Base-by-base conservation (phyloP, 2,113 vertebrate genomes). In the Callipepla squamata region DNA sequence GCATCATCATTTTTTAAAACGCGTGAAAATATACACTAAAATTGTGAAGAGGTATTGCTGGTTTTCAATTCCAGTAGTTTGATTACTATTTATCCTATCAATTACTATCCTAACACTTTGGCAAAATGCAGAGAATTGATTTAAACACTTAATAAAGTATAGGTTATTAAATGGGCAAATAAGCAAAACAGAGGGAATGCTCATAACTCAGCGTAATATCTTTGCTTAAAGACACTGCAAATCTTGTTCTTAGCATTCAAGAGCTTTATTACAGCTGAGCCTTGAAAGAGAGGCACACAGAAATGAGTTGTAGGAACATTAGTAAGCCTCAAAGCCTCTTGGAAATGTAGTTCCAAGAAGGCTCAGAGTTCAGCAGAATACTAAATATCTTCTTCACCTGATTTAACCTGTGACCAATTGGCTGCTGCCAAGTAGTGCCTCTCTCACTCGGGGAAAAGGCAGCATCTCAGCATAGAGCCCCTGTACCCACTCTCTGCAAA, bases 331-430 rank as follows among this genome's bases (percentile, higher is more conserved):
- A 3, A 57, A 87, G 67, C 19, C 25, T 73, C 53, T 55, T 1
- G 0, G 30, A 55, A 59, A 28, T 0, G 0, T 2, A 1, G 2
- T 13, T 59, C 16, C 53, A 18, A 11, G 62, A 15, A 15, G 20
- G 40, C 15, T 80, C 72, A 42, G 38, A 26, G 58, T 79, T 51
- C 53, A 59, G 80, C 42, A 66, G 40, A 69, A 57, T 8, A 25
- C 9, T 26, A 10, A 42, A 13, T 38, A 25, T 30, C 25, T 17
- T 45, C 77, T 26, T 75, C 66, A 21, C 16, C 25, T 34, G 53
- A 30, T 44, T 30, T 58, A 69, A 81, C 21, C 70, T 28, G 28
- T 6, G 62, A 9, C 47, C 61, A 62, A 63, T 26, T 19, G 61
- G 61, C 36, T 74, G 34, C 72, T 80, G 85, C 50, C 48, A 62